Evolutionary conservation across 2,888 invertebrate genomes (phyloP).

Genomic region (Lepidocyrtoides sp.): DNA sequence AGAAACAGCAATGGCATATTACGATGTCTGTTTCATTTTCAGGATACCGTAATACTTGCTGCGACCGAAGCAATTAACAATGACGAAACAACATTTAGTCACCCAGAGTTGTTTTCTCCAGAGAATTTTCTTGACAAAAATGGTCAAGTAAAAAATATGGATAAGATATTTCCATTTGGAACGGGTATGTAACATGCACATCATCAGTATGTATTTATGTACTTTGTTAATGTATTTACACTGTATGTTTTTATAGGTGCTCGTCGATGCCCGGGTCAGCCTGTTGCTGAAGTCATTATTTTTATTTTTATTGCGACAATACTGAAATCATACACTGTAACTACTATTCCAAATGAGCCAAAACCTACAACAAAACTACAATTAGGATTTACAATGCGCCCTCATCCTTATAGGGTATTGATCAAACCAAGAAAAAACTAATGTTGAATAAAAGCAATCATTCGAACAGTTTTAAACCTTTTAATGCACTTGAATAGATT

Average conservation of each 20-base stretch:
- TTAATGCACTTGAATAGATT: too few species aligned
- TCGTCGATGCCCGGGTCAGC: neutral
- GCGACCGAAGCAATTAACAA: constrained; percentile 12
- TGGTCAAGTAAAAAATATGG: neutral
- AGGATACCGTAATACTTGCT: constrained; percentile 17
- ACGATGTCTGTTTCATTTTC: neutral
- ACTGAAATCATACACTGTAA: constrained; percentile 25
- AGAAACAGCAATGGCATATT: too few species aligned
- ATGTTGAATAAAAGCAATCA: too few species aligned
- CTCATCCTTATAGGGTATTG: constrained; percentile 20
- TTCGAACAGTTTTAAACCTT: too few species aligned
- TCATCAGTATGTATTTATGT: neutral
- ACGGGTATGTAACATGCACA: neutral
- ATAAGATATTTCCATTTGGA: constrained; percentile 36
- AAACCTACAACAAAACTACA: constrained; percentile 1
- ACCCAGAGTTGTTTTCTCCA: neutral
- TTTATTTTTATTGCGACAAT: constrained; percentile 6
- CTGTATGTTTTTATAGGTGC: neutral
- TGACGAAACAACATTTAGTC: neutral
- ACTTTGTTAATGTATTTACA: neutral
- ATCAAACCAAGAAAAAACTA: neutral
- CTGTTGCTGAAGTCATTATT: constrained; percentile 37
- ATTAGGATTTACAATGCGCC: constrained; percentile 20
- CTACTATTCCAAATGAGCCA: constrained; percentile 3
- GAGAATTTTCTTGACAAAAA: constrained; percentile 7